phyloP scores from a whole-genome alignment of 2,888 invertebrate species.

The Deroplatys truncata region DNA sequence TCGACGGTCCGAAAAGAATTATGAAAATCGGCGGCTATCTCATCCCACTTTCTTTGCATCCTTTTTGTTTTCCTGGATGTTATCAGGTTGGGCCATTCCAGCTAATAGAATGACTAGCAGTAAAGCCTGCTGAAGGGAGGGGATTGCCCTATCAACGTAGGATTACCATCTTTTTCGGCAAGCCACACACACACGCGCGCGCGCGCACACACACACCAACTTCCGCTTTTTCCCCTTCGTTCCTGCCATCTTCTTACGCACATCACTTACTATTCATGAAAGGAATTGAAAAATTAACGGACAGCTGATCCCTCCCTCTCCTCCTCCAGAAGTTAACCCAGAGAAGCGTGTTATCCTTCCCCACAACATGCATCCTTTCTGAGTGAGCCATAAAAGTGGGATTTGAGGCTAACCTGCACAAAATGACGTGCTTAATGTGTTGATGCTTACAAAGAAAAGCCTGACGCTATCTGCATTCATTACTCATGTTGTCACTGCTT shows the following conservation, averaged over 20 bases:
- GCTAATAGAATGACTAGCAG: slow-evolving; percentile 20
- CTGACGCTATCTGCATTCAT: not conserved
- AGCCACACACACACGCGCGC: not conserved
- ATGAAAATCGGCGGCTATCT: slow-evolving; percentile 5
- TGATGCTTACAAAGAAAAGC: not conserved
- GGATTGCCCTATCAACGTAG: slow-evolving; percentile 8
- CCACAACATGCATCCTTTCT: not conserved
- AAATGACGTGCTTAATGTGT: not conserved
- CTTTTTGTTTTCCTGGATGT: not conserved
- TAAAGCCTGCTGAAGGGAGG: not conserved
- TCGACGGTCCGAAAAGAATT: slow-evolving; percentile 1
- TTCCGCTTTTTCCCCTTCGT: not conserved
- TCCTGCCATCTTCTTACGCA: not conserved
- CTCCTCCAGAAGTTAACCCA: not conserved
- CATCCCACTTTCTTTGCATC: not conserved
- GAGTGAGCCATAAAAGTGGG: slow-evolving; percentile 8
- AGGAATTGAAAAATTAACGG: slow-evolving; percentile 23
- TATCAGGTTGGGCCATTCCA: slow-evolving; percentile 13
- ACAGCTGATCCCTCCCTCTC: not conserved
- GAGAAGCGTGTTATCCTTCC: not conserved
- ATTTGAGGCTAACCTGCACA: slow-evolving; percentile 7
- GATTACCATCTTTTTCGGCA: not conserved
- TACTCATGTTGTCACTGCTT: not conserved
- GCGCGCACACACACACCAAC: not conserved
- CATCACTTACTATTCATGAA: slow-evolving; percentile 22